A percentile compares a stretch with the other conserved stretches of the same genome.
phyloP scores from a whole-genome alignment of 2,888 invertebrate species.

The Acrobasis repandana region DNA sequence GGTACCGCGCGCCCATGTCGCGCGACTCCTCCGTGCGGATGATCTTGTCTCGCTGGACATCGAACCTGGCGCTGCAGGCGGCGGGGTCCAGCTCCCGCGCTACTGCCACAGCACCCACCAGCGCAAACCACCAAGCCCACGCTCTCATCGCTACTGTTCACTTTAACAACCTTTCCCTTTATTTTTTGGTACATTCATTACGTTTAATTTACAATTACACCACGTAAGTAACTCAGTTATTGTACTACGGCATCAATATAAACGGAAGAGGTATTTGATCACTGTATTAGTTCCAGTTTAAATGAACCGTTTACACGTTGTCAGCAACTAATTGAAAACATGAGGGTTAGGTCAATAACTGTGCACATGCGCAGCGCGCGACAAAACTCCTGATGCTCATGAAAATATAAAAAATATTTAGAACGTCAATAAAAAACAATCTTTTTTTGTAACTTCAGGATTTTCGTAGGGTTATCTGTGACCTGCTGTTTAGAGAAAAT shows the following conservation, averaged over 20 bases:
- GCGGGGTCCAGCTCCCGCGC: conserved; percentile 84
- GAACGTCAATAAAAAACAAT: neutral
- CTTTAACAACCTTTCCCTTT: neutral
- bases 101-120: conserved; percentile 48
- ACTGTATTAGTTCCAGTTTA: neutral
- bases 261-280: neutral
- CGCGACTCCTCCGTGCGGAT: conserved; percentile 95
- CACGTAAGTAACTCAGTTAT: neutral
- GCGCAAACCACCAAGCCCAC: conserved; percentile 48
- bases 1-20: conserved; percentile 93
- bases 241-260: neutral
- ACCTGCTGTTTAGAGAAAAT: no score
- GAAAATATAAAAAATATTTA: neutral
- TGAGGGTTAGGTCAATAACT: conserved; percentile 43
- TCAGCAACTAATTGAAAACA: conserved; percentile 11
- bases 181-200: neutral
- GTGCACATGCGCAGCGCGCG: conserved; percentile 48
- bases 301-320: conserved; percentile 6
- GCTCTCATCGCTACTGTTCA: conserved; percentile 34
- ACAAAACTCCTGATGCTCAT: neutral
- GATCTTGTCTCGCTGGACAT: conserved; percentile 93
- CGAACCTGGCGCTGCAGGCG: conserved; percentile 89
- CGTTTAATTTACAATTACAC: neutral
- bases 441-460: no score
- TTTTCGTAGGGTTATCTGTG: no score